Evolutionary conservation across 2,113 vertebrate genomes (phyloP), one percentile per base, ranked within the genome.

Genomic region (Brevimyrus niger): DNA sequence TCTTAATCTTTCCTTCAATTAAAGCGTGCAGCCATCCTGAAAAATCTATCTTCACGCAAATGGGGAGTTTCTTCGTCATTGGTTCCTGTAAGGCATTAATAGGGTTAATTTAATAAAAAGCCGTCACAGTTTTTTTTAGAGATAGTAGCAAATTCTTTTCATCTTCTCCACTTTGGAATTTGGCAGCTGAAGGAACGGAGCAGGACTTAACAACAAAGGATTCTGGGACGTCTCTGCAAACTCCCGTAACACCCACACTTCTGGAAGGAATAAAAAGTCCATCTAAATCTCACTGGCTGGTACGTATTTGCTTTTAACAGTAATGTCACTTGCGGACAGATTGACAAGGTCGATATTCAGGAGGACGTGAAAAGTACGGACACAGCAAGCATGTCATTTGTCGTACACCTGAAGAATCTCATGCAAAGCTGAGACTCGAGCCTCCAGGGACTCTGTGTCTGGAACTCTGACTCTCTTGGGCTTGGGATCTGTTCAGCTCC

Each of bases 1-100:
- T 97, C 96, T 96, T 98, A 98, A 98, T 98, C 96, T 97, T 96
- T 97, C 97, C 97, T 97, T 97, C 97, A 97, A 97, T 98, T 98
- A 98, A 98, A 96, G 96, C 95, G 96, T 96, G 97, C 97, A 97
- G 97, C 95, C 96, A 96, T 97, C 96, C 96, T 96, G 96, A 97
- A 97, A 97, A 97, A 97, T 96, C 96, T 96, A 96, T 97, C 97
- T 97, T 97, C 97, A 97, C 97, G 96, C 96, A 97, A 97, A 97
- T 96, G 96, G 97, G 96, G 95, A 96, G 95, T 96, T 89, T 85
- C 89, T 97, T 98, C 98, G 98, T 98, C 98, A 97, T 97, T 97
- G 93, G 96, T 97, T 97, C 96, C 96, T 96, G 96, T 97, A 97
- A 97, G 97, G 96, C 97, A 97, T 96, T 97, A 98, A 98, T 97